A percentile compares a stretch with the other conserved stretches of the same genome.
Conservation (phyloP, 2,113 vertebrate species). For the Dicentrarchus labrax region DNA sequence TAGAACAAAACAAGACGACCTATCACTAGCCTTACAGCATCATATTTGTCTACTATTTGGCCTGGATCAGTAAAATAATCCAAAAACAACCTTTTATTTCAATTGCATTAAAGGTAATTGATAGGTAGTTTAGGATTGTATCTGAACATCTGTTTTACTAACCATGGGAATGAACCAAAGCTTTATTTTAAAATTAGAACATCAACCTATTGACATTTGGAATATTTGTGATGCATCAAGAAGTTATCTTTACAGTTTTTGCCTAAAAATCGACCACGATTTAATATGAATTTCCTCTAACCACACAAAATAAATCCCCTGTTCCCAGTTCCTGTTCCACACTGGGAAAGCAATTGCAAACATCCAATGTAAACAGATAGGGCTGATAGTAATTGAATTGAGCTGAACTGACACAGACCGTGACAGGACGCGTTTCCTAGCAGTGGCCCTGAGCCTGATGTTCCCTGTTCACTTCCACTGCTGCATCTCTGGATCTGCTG, state of each 20-base stretch:
- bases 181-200: constrained; percentile 34
- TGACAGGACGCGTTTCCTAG: constrained; percentile 57
- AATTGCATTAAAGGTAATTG: not conserved
- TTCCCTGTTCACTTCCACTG: constrained; percentile 38
- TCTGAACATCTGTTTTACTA: constrained; percentile 32
- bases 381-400: constrained; percentile 69
- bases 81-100: constrained; percentile 18
- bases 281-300: constrained; percentile 4
- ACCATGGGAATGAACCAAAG: constrained; percentile 22
- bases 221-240: constrained; percentile 1
- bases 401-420: constrained; percentile 59
- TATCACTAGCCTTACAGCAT: not conserved
- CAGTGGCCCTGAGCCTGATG: constrained; percentile 26
- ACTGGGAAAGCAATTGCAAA: constrained; percentile 57
- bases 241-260: constrained; percentile 24
- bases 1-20: not conserved
- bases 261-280: constrained; percentile 6
- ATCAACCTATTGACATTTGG: constrained; percentile 35
- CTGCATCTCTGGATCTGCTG: constrained; percentile 46
- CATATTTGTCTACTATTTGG: constrained; percentile 22
- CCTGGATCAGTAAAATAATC: constrained; percentile 13
- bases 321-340: constrained; percentile 50
- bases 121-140: not conserved
- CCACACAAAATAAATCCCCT: constrained; percentile 57
- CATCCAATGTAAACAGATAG: constrained; percentile 74